These are phyloP conservation scores for Papilio dardanus DNA, from an alignment of 1,140 invertebrate genomes.

Conservation along the genomic window DNA sequence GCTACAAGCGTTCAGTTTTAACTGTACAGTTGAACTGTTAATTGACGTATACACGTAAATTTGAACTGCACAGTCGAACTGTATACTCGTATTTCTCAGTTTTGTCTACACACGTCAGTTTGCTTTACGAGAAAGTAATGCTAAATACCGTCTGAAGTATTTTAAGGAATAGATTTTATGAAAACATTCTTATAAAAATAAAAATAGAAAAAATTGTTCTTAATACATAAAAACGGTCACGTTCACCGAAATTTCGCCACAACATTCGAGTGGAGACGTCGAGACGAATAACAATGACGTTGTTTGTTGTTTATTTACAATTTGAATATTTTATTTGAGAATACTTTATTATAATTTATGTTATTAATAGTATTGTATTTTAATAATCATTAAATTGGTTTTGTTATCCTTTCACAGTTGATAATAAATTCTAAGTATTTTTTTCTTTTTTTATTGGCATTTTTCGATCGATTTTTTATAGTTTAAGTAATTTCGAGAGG, in stretches of 20 bases:
- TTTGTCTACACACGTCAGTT: too few relatives aligned
- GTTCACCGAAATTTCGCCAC: constrained; percentile 11
- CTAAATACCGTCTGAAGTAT: too few relatives aligned
- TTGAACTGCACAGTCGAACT: too few relatives aligned
- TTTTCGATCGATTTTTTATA: neutral
- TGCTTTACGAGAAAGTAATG: too few relatives aligned
- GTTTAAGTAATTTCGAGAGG: neutral
- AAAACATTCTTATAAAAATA: too few relatives aligned
- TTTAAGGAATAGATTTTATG: too few relatives aligned
- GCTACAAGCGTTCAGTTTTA: too few relatives aligned
- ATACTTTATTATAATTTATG: neutral
- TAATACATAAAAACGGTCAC: constrained; percentile 13
- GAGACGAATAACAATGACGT: constrained; percentile 7
- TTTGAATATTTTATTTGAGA: neutral
- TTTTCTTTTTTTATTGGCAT: neutral
- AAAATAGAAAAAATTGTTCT: neutral
- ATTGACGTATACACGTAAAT: too few relatives aligned
- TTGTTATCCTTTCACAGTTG: neutral
- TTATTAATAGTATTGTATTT: neutral
- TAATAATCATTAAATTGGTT: neutral
- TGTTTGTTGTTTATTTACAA: constrained; percentile 8
- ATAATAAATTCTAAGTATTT: neutral
- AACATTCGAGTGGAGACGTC: constrained; percentile 10
- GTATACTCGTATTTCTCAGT: too few relatives aligned
- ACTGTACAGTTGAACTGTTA: too few relatives aligned